Evolutionary conservation across 1,140 invertebrate genomes (phyloP).

Genomic region (Yoshiicerus persimilis): DNA sequence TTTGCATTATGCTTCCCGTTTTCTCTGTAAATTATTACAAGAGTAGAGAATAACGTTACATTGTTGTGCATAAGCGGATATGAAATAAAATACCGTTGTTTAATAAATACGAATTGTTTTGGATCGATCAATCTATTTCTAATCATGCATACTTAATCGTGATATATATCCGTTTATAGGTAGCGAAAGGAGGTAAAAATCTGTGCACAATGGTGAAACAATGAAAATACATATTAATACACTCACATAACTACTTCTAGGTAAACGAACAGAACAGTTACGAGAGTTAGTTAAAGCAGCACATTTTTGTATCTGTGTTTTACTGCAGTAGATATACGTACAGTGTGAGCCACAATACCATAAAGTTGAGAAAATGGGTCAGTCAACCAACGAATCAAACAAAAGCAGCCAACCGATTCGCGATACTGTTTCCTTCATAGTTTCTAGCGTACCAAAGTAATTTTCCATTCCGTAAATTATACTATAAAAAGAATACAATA

Average conservation of each 20-base stretch:
- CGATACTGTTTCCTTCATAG: not conserved
- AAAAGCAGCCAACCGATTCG: slow-evolving; percentile 1
- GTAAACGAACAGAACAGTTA: not conserved
- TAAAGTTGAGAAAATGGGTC: slow-evolving; percentile 8
- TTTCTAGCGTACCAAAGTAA: not conserved
- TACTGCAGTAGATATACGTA: not conserved
- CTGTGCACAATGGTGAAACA: not conserved
- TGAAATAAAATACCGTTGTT: too few relatives aligned
- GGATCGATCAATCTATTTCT: not conserved
- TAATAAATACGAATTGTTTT: not conserved
- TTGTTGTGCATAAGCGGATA: not conserved
- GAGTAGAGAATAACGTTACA: not conserved
- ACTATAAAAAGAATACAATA: not conserved
- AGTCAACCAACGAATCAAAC: slow-evolving; percentile 16
- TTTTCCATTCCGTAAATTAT: not conserved
- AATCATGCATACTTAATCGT: not conserved
- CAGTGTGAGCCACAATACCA: not conserved
- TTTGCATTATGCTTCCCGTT: not conserved
- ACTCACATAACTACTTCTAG: not conserved
- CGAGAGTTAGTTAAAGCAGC: not conserved
- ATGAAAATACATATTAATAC: not conserved
- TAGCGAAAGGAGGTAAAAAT: not conserved
- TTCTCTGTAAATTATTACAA: not conserved
- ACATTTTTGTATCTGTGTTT: not conserved
- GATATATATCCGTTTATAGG: not conserved